These are phyloP conservation scores for Fundulus diaphanus DNA, from an alignment of 2,797 vertebrate genomes.

Conservation along the genomic window DNA sequence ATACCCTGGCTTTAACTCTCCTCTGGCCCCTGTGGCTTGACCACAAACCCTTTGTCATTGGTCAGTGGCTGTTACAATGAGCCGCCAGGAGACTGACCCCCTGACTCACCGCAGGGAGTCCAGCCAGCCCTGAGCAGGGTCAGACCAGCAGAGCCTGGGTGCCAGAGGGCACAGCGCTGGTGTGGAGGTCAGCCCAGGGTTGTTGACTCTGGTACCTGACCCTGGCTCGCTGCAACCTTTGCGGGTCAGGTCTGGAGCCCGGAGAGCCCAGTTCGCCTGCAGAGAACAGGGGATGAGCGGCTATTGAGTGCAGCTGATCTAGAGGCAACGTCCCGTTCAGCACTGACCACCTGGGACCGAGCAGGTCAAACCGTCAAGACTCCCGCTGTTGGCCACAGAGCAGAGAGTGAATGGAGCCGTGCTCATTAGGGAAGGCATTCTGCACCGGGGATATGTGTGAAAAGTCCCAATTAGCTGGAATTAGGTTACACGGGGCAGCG, in stretches of 20 bases:
- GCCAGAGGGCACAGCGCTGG: constrained; percentile 48
- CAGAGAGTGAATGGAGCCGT: constrained; percentile 55
- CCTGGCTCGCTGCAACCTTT: constrained; percentile 52
- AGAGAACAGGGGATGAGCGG: constrained; percentile 73
- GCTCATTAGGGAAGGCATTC: constrained; percentile 70
- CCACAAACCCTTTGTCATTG: constrained; percentile 71
- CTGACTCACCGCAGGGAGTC: constrained; percentile 67
- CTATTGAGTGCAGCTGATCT: constrained; percentile 58
- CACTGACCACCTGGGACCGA: constrained; percentile 67
- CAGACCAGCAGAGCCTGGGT: constrained; percentile 53
- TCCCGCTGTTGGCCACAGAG: constrained; percentile 67
- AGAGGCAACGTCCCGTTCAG: constrained; percentile 62
- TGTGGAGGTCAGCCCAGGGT: constrained; percentile 53
- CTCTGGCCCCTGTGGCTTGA: constrained; percentile 55
- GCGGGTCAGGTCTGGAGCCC: constrained; percentile 68
- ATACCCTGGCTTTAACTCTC: constrained; percentile 63
- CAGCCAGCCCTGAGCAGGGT: constrained; percentile 60
- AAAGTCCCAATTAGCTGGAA: constrained; percentile 80
- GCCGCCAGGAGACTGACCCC: constrained; percentile 69
- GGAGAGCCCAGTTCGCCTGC: constrained; percentile 58
- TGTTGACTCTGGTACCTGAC: constrained; percentile 78
- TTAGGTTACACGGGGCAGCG: constrained; percentile 58
- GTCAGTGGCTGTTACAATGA: constrained; percentile 73
- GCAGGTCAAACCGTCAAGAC: constrained; percentile 65
- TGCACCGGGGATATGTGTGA: constrained; percentile 67